Evolutionary conservation across 2,797 vertebrate species (phyloP).

Genomic region (Rhinoraja longicauda): DNA sequence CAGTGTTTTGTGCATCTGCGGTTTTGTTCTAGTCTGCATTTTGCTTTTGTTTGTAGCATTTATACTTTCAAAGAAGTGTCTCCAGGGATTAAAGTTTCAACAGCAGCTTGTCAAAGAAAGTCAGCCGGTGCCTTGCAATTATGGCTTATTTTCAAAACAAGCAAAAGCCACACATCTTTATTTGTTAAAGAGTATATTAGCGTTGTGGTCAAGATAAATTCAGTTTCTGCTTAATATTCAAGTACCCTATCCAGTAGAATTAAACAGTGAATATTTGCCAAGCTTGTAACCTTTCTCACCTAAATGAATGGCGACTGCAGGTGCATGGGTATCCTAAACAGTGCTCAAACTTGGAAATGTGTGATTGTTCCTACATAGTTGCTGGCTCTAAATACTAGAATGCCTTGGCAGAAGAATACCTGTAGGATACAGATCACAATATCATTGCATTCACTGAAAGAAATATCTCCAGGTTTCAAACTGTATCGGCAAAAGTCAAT

Average conservation of each 20-base stretch:
- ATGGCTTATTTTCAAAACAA: background rate
- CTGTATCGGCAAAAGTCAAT: too few species aligned
- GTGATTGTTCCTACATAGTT: too few species aligned
- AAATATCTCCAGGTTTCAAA: background rate
- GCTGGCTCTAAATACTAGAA: too few species aligned
- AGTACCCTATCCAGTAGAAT: background rate
- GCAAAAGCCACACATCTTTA: background rate
- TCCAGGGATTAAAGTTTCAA: background rate
- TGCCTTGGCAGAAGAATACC: background rate
- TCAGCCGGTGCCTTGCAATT: background rate
- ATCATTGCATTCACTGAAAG: background rate
- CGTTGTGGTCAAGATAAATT: background rate
- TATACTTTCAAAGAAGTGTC: background rate
- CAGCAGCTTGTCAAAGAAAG: background rate
- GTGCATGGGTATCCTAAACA: too few species aligned
- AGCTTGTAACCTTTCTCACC: too few species aligned
- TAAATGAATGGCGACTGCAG: too few species aligned
- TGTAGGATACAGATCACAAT: background rate
- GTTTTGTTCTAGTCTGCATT: background rate
- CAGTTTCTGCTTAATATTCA: background rate
- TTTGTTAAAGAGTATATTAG: background rate
- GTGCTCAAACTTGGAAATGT: too few species aligned
- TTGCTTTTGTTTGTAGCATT: background rate
- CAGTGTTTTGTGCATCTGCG: background rate
- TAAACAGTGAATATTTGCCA: background rate